phyloP scores from a whole-genome alignment of 2,888 invertebrate species.

The Cancer borealis region DNA sequence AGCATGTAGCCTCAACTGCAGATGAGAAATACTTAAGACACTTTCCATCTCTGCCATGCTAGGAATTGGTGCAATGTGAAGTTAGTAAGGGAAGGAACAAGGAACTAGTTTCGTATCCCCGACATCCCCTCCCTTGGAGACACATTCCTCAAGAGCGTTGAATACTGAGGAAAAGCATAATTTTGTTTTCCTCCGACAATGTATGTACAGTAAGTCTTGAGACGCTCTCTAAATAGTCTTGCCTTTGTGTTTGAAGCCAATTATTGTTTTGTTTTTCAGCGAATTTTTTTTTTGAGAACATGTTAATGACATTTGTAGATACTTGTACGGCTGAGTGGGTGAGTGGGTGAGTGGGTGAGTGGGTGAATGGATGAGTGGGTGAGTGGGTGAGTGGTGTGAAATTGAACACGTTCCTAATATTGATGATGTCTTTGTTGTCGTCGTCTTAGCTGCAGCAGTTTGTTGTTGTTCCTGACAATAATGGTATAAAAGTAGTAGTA shows the following conservation, averaged over 20 bases:
- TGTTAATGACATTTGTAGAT: too few relatives aligned
- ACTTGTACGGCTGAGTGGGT: too few relatives aligned
- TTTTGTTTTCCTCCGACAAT: background rate
- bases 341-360: too few relatives aligned
- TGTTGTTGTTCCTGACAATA: too few relatives aligned
- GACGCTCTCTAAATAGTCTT: background rate
- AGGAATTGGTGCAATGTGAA: background rate
- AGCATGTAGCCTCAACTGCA: background rate
- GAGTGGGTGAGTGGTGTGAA: too few relatives aligned
- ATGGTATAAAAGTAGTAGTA: too few relatives aligned
- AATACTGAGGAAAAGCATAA: background rate
- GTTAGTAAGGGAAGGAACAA: background rate
- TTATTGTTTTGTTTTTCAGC: too few relatives aligned
- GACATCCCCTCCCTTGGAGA: background rate
- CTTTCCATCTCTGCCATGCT: background rate
- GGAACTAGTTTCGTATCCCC: background rate
- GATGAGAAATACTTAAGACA: conserved; percentile 20
- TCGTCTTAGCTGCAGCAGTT: too few relatives aligned
- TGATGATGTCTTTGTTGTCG: too few relatives aligned
- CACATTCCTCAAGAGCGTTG: background rate
- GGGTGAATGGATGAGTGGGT: too few relatives aligned
- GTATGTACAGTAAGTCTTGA: background rate
- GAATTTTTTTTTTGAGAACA: too few relatives aligned
- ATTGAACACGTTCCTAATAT: too few relatives aligned
- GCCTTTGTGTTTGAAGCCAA: background rate